These are phyloP conservation scores for Spialia ferax DNA, from an alignment of 2,888 invertebrate species.

Conservation along the genomic window DNA sequence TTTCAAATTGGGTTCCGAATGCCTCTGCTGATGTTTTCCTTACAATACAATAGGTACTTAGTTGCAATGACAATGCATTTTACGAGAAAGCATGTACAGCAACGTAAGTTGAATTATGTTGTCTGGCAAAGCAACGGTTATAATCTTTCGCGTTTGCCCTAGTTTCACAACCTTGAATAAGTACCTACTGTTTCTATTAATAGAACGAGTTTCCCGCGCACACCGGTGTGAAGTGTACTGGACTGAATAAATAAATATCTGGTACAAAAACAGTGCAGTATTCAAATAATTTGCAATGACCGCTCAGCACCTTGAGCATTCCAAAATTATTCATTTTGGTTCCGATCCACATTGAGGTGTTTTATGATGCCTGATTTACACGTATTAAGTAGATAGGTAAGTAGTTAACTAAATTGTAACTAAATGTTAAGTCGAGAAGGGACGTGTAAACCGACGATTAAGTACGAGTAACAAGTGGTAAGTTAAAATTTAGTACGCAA, in stretches of 20 bases:
- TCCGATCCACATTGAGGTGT: background rate
- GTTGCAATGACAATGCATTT: slow-evolving; percentile 21
- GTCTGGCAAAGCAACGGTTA: slow-evolving; percentile 50
- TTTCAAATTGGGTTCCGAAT: too few species aligned
- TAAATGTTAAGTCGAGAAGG: too few species aligned
- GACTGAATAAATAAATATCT: slow-evolving; percentile 58
- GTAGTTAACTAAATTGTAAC: too few species aligned
- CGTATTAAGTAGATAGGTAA: too few species aligned
- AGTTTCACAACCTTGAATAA: slow-evolving; percentile 78
- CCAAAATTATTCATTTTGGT: background rate
- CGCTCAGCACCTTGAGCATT: background rate
- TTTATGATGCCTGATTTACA: too few species aligned
- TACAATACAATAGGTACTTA: too few species aligned
- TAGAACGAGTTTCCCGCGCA: slow-evolving; percentile 67
- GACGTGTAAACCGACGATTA: too few species aligned
- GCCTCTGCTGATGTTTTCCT: too few species aligned
- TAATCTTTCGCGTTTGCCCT: slow-evolving; percentile 70
- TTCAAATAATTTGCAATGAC: slow-evolving; percentile 23
- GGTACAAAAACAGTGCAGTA: slow-evolving; percentile 25
- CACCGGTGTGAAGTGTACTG: slow-evolving; percentile 35
- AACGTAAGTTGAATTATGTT: slow-evolving; percentile 37
- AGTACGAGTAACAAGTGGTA: too few species aligned
- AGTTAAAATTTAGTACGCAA: too few species aligned
- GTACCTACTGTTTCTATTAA: slow-evolving; percentile 72
- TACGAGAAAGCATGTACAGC: slow-evolving; percentile 38